Base-by-base conservation (phyloP, 2,888 invertebrate species). In the Zele albiditarsus region DNA sequence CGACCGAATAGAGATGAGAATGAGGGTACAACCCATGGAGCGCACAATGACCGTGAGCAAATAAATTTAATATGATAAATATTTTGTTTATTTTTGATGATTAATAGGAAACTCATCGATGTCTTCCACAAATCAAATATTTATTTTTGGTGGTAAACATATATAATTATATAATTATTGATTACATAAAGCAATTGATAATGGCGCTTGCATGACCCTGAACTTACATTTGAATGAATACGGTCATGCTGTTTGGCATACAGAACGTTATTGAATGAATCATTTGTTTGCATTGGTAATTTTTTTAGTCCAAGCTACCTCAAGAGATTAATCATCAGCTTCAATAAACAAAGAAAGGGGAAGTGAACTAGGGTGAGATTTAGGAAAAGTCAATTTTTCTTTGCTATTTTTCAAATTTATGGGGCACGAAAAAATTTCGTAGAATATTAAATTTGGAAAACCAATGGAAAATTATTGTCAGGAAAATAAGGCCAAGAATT, bases 1-100 rank as follows among this genome's bases (percentile, higher is more conserved):
- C 80, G 80, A 38, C 81, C 83, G 12, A 82, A 82, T 5, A 71
- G 71, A 12, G 33, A 71, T 28, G 77, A 78, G 46, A 78, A 77
- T 12, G 63, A 73, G 0, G 78, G 73, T 4, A 60, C 68, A n/a
- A 63, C 71, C 2, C 42, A 70, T 8, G 80, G 74, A 23, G 60
- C 71, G 8, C 38, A 60, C 20, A 42, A 66, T 65, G 75, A 75
- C 53, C 49, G 80, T 80, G 57, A 80, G 80, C 77, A 71, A 60
- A 63, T 28, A 31, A 28, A 23, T 67, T 70, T 65, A 42, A 42
- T 68, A 38, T 49, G n/a, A 49, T 67, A 27, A 46, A 66, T 46
- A 23, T 25, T 12, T 16, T 31, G 12, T 14, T 49, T 33, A 49
- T 33, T n/a, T 16, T 65, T 10, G 49, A 68, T 33, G 27, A 70